These are phyloP conservation scores for Ichneumoninae sp. DNA, from an alignment of 2,888 invertebrate genomes.

Conservation along the genomic window DNA sequence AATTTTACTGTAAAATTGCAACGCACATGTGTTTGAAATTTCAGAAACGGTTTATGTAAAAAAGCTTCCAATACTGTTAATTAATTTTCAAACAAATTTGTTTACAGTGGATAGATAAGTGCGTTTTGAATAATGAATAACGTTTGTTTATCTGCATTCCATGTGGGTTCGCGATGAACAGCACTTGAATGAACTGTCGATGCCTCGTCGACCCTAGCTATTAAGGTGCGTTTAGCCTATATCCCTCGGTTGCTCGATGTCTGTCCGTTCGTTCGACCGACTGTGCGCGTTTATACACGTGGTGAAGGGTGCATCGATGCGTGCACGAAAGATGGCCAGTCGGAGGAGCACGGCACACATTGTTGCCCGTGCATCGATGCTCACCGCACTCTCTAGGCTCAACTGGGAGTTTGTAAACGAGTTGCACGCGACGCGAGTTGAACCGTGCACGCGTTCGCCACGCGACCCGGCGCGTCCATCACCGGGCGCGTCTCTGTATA, in stretches of 20 bases:
- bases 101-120: too few relatives aligned
- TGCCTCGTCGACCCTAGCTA: conserved; percentile 39
- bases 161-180: too few relatives aligned
- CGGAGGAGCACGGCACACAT: conserved; percentile 28
- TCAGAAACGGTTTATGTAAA: too few relatives aligned
- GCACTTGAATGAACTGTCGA: conserved; percentile 8
- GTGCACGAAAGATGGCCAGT: conserved; percentile 71
- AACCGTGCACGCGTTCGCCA: conserved; percentile 75
- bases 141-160: not conserved
- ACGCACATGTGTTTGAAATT: too few relatives aligned
- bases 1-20: too few relatives aligned
- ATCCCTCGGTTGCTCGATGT: conserved; percentile 4
- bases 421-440: conserved; percentile 74
- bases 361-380: conserved; percentile 54
- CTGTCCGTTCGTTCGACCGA: not conserved
- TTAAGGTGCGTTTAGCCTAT: conserved; percentile 64
- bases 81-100: too few relatives aligned
- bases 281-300: not conserved
- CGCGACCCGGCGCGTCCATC: conserved; percentile 71
- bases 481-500: conserved; percentile 15
- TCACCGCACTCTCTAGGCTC: conserved; percentile 58
- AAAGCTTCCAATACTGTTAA: too few relatives aligned
- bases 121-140: not conserved
- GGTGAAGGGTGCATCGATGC: conserved; percentile 73
- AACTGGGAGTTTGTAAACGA: conserved; percentile 68